Base-by-base conservation (phyloP, 2,888 invertebrate genomes). In the Stegophylla sp. region DNA sequence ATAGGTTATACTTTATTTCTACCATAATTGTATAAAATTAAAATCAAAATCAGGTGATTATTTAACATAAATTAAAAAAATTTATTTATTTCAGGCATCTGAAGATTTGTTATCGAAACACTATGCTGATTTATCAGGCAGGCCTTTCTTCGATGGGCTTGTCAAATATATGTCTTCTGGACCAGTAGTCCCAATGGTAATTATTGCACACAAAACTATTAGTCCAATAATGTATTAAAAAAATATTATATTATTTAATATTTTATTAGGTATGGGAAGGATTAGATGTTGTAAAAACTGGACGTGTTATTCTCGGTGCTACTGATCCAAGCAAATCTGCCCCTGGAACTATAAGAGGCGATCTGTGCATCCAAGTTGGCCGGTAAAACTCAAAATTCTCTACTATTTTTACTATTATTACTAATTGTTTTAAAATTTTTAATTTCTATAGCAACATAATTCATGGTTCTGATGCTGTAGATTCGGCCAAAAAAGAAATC, bases 331-430 rank as follows among this genome's bases (percentile, higher is more conserved):
- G 94, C 82, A 94, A 96, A 85, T 97, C 97, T 26, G 90, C 90
- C 83, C 98, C 98, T 82, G 99, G 99, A 83, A 98, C 98, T 82
- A 97, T 99, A 86, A 93, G 99, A 86, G 99, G 99, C 79, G 99
- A 99, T 87, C 94, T 93, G 86, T 96, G 96, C 88, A 92, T 99
- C 85, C 93, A 97, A 88, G 94, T 97, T 85, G 97, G 97, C 83
- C 93, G 89, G 88, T 87, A 85, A 71, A 71, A 20, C 15, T 43
- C 0, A 26, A 17, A 5, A 13, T 48, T 20, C n/a, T n/a, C n/a
- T 26, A 45, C 5, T 51, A 34, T 7, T 34, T 20, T 74, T 17
- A 1, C 17, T 59, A 34, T 17, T 28, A 51, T 17, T 41, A 12
- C 10, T n/a, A n/a, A 5, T 41, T n/a, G 17, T n/a, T n/a, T 3